Evolutionary conservation across 2,797 vertebrate genomes (phyloP).

Genomic region (Sparus aurata): DNA sequence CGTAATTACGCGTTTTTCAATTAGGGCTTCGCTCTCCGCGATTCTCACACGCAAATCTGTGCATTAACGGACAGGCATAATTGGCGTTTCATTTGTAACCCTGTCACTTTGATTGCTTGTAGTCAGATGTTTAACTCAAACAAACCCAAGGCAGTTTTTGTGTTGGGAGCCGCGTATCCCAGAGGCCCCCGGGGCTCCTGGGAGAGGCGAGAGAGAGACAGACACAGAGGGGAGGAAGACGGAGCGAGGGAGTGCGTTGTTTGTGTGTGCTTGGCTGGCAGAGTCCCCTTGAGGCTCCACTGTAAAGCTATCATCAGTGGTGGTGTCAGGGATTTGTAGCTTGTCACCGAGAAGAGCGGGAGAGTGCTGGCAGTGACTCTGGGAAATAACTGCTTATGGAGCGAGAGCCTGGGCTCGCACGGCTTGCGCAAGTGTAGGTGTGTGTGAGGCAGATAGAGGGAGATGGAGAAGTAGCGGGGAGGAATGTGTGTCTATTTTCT

Average conservation of each 20-base stretch:
- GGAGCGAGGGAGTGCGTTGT: conserved; percentile 61
- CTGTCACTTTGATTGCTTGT: conserved; percentile 67
- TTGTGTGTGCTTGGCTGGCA: conserved; percentile 81
- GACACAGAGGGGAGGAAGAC: conserved; percentile 37
- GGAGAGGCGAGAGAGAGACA: conserved; percentile 62
- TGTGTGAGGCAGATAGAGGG: conserved; percentile 55
- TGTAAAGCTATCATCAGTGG: conserved; percentile 88
- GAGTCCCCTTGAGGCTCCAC: conserved; percentile 83
- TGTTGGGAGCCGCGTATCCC: conserved; percentile 70
- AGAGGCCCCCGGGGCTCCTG: conserved; percentile 73
- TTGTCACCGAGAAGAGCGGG: conserved; percentile 81
- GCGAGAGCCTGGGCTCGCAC: conserved; percentile 54
- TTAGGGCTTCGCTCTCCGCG: conserved; percentile 6
- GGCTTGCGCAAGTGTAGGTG: conserved; percentile 62
- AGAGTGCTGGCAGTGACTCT: conserved; percentile 79
- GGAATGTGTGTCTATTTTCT: conserved; percentile 74
- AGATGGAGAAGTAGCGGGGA: conserved; percentile 56
- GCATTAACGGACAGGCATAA: conserved; percentile 63
- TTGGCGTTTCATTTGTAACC: conserved; percentile 66
- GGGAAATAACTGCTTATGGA: conserved; percentile 83
- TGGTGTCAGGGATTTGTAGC: conserved; percentile 89
- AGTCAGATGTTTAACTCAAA: conserved; percentile 78
- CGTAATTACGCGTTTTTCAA: conserved; percentile 36
- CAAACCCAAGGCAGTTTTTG: conserved; percentile 73
- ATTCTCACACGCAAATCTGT: conserved; percentile 46